These are phyloP conservation scores for Brachionus koreanus DNA, from an alignment of 1,140 invertebrate species.

Conservation along the genomic window DNA sequence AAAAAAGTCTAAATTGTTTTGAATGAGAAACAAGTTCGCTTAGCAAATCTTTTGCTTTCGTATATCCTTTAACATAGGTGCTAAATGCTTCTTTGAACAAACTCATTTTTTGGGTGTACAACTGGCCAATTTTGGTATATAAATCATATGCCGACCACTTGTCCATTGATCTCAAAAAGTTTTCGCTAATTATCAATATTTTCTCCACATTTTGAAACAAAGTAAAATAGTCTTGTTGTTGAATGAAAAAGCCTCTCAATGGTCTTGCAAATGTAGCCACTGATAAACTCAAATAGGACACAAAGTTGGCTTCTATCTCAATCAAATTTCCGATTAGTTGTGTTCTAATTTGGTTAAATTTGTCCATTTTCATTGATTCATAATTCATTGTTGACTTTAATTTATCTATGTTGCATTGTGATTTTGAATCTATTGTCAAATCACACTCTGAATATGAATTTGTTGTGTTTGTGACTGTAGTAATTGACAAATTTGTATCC, in stretches of 20 bases:
- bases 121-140: conserved; percentile 36
- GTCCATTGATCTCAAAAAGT: conserved; percentile 40
- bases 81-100: conserved; percentile 40
- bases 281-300: neutral
- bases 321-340: conserved; percentile 34
- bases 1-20: conserved; percentile 33
- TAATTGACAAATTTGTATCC: neutral
- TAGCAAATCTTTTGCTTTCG: neutral
- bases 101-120: conserved; percentile 40
- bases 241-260: conserved; percentile 32
- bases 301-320: conserved; percentile 33
- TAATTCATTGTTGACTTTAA: conserved; percentile 15
- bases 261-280: conserved; percentile 24
- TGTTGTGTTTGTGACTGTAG: neutral
- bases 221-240: conserved; percentile 43
- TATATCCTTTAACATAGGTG: conserved; percentile 27
- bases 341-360: conserved; percentile 10
- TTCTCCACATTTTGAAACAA: conserved; percentile 41
- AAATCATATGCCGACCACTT: conserved; percentile 42
- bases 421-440: neutral
- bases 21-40: conserved; percentile 12
- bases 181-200: conserved; percentile 32
- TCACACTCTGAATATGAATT: conserved; percentile 29
- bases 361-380: conserved; percentile 26
- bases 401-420: neutral